phyloP scores from a whole-genome alignment of 2,888 invertebrate species.

The Laothoe populi region DNA sequence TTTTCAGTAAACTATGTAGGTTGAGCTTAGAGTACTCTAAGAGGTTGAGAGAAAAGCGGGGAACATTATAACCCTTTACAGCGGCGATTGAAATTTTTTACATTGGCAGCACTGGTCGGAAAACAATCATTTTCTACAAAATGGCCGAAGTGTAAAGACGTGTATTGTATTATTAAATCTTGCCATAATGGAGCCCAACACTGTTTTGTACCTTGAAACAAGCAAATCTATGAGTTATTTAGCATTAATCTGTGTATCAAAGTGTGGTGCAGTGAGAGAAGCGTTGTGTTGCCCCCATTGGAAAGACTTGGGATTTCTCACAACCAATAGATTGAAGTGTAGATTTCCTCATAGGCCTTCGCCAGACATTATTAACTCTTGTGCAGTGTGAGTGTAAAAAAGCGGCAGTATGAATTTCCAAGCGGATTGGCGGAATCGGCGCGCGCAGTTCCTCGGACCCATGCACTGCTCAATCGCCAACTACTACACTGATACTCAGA shows the following conservation, averaged over 20 bases:
- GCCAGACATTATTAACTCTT: slow-evolving; percentile 61
- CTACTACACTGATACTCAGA: slow-evolving; percentile 60
- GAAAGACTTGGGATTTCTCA: neutral
- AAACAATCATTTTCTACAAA: slow-evolving; percentile 63
- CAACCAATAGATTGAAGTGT: slow-evolving; percentile 21
- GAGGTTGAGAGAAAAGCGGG: too few relatives aligned
- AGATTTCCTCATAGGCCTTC: slow-evolving; percentile 63
- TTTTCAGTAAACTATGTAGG: too few relatives aligned
- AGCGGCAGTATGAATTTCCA: slow-evolving; percentile 63
- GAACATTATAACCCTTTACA: too few relatives aligned
- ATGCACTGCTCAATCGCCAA: slow-evolving; percentile 58
- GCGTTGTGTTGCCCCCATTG: slow-evolving; percentile 38
- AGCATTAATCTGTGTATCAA: slow-evolving; percentile 49
- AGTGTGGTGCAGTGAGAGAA: slow-evolving; percentile 43
- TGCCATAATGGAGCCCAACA: slow-evolving; percentile 76
- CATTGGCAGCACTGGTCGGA: neutral
- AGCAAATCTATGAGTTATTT: slow-evolving; percentile 57
- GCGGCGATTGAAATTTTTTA: too few relatives aligned
- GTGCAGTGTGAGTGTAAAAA: slow-evolving; percentile 48
- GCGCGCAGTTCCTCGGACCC: slow-evolving; percentile 50
- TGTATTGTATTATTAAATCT: slow-evolving; percentile 63
- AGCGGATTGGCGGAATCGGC: slow-evolving; percentile 62
- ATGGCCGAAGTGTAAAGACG: slow-evolving; percentile 83
- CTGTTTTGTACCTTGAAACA: slow-evolving; percentile 60
- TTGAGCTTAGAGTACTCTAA: too few relatives aligned